Evolutionary conservation across 2,888 invertebrate genomes (phyloP), one percentile per base, ranked within the genome.

Genomic region (Elysia crispata): DNA sequence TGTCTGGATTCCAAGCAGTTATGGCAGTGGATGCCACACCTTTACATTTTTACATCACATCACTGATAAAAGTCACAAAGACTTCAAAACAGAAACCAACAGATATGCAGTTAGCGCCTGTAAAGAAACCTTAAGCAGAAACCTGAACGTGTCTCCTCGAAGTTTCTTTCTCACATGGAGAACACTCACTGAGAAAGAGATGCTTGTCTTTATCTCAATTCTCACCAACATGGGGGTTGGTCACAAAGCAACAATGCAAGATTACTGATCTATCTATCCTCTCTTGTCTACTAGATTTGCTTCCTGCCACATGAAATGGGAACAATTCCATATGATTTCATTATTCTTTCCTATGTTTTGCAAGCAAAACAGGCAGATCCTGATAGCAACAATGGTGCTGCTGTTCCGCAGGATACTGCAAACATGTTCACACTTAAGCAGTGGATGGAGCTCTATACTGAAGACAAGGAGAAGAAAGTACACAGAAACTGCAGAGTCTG

Each of bases 181-280:
- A 41, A 20, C 49, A 41, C 33, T 70, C 13, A 41, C 70, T 5
- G 41, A 41, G n/a, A n/a, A 6, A 33, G 70, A 70, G 1, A 31
- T 70, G 18, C 1, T 15, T 1, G 25, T 13, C 18, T 70, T 70
- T 33, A 20, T 70, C 25, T 8, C 49, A 31, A 70, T 70, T 28
- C 70, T 57, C 31, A 1, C 69, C 13, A 69, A 77, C 70, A 77
- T 70, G 77, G 57, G 69, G 15, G 30, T 69, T 1, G 67, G 66
- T n/a, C 23, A 54, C n/a, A 67, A 67, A 30, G 66, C 67, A 11
- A 18, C 25, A 30, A 49, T 67, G 0, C 18, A 15, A 0, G 76
- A 76, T 23, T 76, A 76, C 76, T 76, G 66, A 66, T 67, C 76
- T 20, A 50, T n/a, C 6, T 1, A 66, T 41, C 50, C 54, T 0